These are phyloP conservation scores for Epistrophe grossulariae DNA, from an alignment of 2,888 invertebrate species.

Conservation along the genomic window DNA sequence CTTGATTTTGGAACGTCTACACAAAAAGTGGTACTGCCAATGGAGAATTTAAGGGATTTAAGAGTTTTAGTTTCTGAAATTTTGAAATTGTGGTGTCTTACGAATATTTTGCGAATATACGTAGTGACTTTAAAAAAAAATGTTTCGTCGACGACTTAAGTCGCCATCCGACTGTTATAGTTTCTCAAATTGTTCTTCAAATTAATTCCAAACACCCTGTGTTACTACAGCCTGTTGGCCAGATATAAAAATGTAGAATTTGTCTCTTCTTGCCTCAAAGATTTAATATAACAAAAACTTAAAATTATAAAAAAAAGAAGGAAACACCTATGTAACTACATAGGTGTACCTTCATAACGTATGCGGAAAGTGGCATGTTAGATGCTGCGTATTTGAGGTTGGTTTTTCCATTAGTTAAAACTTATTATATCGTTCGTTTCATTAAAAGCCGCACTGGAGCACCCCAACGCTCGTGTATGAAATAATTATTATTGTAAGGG, in stretches of 20 bases:
- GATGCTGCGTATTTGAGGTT: constrained; percentile 54
- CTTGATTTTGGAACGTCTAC: too few species aligned
- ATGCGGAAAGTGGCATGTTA: constrained; percentile 59
- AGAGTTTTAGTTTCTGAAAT: too few species aligned
- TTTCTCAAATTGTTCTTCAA: too few species aligned
- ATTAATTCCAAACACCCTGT: not conserved
- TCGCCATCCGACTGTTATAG: too few species aligned
- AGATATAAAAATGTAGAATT: constrained; percentile 38
- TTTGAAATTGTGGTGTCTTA: too few species aligned
- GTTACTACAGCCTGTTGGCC: not conserved
- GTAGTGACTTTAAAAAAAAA: too few species aligned
- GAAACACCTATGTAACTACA: constrained; percentile 44
- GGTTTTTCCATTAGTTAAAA: constrained; percentile 65
- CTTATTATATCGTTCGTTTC: constrained; percentile 70
- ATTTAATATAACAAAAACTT: constrained; percentile 48
- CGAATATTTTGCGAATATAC: too few species aligned
- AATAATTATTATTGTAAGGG: constrained; percentile 60
- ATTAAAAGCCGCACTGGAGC: constrained; percentile 64
- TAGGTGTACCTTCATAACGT: not conserved
- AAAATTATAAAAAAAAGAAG: constrained; percentile 39
- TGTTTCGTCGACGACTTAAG: too few species aligned
- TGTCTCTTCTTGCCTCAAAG: constrained; percentile 47
- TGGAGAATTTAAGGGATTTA: too few species aligned
- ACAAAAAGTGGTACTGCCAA: too few species aligned
- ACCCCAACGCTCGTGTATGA: constrained; percentile 53